Conservation (phyloP, 2,888 invertebrate genomes). For the Ceratothoa steindachneri region DNA sequence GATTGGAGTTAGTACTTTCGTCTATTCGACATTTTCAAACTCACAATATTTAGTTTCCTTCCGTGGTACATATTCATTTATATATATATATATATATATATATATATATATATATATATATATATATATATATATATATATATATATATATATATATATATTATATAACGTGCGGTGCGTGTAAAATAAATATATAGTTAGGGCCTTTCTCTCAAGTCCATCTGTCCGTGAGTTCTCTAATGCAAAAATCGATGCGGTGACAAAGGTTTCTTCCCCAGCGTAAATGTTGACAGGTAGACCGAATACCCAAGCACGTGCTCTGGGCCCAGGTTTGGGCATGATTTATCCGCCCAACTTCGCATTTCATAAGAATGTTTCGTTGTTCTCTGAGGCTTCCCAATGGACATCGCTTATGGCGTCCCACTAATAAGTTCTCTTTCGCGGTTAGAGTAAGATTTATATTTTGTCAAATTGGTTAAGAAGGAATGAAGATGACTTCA, state of each 20-base stretch:
- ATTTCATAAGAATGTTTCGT: background rate
- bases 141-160: conserved; percentile 11
- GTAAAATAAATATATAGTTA: conserved; percentile 9
- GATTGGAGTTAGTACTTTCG: too few species aligned
- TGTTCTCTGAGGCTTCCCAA: too few species aligned
- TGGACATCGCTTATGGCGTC: too few species aligned
- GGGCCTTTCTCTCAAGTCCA: background rate
- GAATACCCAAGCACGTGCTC: conserved; percentile 7
- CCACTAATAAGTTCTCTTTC: too few species aligned
- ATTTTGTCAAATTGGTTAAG: too few species aligned
- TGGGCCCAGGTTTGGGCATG: background rate
- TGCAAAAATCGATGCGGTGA: conserved; percentile 6
- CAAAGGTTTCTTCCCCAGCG: background rate
- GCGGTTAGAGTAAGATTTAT: too few species aligned
- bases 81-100: conserved; percentile 4
- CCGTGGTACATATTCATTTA: background rate
- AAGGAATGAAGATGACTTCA: too few species aligned
- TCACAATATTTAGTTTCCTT: too few species aligned
- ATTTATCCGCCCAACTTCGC: background rate
- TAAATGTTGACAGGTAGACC: conserved; percentile 6
- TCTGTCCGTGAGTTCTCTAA: background rate
- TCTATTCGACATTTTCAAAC: too few species aligned
- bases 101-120: background rate
- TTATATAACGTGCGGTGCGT: background rate
- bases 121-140: conserved; percentile 7